These are phyloP conservation scores for Gymnoscelis rufifasciata DNA, from an alignment of 2,888 invertebrate species.

Conservation along the genomic window DNA sequence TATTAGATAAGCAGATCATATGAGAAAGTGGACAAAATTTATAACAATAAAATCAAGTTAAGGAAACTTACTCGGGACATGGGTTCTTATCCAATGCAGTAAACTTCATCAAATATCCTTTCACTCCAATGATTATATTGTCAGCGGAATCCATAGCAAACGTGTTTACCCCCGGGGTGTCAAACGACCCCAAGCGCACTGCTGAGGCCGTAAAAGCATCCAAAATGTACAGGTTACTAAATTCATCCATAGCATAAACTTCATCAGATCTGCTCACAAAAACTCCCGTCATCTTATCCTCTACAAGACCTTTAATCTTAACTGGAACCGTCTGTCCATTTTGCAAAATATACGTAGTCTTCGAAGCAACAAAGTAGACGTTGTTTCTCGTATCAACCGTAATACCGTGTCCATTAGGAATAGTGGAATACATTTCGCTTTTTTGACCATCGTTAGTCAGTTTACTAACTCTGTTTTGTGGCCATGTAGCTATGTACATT, in stretches of 20 bases:
- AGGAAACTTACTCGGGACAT: constrained; percentile 47
- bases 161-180: constrained; percentile 56
- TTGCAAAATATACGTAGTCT: constrained; percentile 61
- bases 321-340: constrained; percentile 51
- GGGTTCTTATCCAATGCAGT: constrained; percentile 54
- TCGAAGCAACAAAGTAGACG: constrained; percentile 63
- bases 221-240: constrained; percentile 55
- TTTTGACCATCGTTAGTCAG: constrained; percentile 58
- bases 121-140: constrained; percentile 61
- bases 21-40: background rate
- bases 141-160: constrained; percentile 66
- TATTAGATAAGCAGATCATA: too few species aligned
- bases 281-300: constrained; percentile 61
- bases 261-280: constrained; percentile 63
- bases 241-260: constrained; percentile 67
- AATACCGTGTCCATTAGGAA: constrained; percentile 67
- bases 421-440: constrained; percentile 50
- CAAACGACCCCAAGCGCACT: constrained; percentile 51
- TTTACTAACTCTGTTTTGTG: constrained; percentile 64
- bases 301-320: constrained; percentile 60
- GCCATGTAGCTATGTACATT: constrained; percentile 70
- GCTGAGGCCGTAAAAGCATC: constrained; percentile 56
- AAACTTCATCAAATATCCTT: constrained; percentile 57
- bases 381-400: constrained; percentile 63
- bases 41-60: constrained; percentile 2